Percentiles rank a stretch among this genome's conserved stretches.
phyloP scores from a whole-genome alignment of 2,113 vertebrate genomes.

The Phrynocephalus versicolor region DNA sequence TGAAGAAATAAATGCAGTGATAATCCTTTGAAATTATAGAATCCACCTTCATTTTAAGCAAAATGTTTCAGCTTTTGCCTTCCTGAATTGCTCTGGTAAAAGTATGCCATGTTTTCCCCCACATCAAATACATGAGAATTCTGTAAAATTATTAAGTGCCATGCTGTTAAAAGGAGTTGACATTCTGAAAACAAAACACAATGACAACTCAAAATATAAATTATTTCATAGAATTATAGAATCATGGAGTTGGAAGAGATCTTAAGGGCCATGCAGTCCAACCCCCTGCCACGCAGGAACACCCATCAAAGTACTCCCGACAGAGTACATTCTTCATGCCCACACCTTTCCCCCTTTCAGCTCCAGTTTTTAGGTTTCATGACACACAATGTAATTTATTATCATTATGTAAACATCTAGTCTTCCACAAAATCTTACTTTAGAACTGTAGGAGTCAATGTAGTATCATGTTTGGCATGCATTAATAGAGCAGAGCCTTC shows the following conservation, averaged over 20 bases:
- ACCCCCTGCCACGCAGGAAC: no score
- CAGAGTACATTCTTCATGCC: background rate
- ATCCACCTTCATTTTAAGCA: background rate
- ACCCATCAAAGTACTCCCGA: no score
- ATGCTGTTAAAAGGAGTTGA: background rate
- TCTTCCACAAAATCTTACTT: slow-evolving; percentile 43
- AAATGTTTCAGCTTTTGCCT: no score
- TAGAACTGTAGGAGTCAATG: slow-evolving; percentile 18
- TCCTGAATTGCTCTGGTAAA: no score
- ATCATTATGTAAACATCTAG: background rate
- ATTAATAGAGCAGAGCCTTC: slow-evolving; percentile 51
- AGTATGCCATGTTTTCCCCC: no score
- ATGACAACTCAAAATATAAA: no score
- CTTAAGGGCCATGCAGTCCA: no score
- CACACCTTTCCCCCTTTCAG: background rate
- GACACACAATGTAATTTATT: background rate
- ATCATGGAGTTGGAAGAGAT: no score
- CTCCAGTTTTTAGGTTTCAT: slow-evolving; percentile 2
- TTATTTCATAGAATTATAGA: no score
- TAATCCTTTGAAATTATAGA: slow-evolving; percentile 47
- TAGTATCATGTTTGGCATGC: background rate
- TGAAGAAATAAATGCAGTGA: slow-evolving; percentile 29
- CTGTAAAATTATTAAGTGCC: fast-evolving
- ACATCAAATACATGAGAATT: background rate
- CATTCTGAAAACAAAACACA: background rate